A percentile compares a stretch with the other conserved stretches of the same genome.
Conservation (phyloP, 2,888 invertebrate species). For the Polia nebulosa region DNA sequence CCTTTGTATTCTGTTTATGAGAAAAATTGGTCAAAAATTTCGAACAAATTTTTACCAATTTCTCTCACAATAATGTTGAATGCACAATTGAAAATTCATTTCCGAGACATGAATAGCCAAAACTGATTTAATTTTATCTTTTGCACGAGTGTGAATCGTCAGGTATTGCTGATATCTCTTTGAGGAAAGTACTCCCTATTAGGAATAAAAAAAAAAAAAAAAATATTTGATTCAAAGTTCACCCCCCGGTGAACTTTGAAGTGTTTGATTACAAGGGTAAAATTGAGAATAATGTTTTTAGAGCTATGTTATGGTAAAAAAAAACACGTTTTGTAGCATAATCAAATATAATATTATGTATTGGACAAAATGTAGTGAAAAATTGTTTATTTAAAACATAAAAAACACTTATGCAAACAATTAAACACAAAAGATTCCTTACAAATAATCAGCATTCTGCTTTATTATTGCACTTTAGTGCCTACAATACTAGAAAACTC, state of each 20-base stretch:
- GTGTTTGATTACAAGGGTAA: conserved; percentile 15
- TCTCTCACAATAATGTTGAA: no score
- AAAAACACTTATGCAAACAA: no score
- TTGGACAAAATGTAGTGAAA: neutral
- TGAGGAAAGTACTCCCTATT: no score
- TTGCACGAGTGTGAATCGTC: conserved; percentile 10
- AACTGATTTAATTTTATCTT: neutral
- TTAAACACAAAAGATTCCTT: conserved; percentile 6
- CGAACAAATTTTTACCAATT: no score
- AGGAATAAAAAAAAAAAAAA: no score
- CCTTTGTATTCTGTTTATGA: no score
- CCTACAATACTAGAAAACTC: conserved; percentile 12
- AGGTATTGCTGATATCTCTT: no score
- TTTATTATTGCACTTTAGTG: conserved; percentile 11
- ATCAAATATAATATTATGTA: conserved; percentile 2
- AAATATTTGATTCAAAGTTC: no score
- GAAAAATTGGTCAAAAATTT: no score
- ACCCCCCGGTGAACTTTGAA: no score
- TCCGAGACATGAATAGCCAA: neutral
- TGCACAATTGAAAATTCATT: neutral
- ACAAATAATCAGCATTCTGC: conserved; percentile 10
- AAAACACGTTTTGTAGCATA: conserved; percentile 8
- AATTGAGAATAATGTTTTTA: conserved; percentile 14
- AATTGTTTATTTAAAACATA: no score
- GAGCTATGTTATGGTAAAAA: conserved; percentile 14